phyloP scores from a whole-genome alignment of 2,888 invertebrate genomes.

The Drosophila pegasa region DNA sequence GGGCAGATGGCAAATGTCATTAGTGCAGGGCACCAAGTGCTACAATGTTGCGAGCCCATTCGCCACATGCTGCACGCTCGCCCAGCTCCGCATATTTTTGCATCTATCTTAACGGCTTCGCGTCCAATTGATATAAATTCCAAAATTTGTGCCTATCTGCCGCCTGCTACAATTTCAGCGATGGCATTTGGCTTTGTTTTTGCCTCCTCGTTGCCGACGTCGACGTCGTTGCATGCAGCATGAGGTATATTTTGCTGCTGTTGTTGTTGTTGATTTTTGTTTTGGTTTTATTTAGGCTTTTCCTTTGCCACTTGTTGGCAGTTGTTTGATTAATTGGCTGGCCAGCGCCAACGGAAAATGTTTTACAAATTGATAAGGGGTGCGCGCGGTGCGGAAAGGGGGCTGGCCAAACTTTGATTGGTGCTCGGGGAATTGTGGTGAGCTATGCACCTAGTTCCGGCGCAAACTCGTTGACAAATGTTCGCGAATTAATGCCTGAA shows the following conservation, averaged over 20 bases:
- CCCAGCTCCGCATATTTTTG: conserved; percentile 34
- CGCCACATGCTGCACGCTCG: conserved; percentile 32
- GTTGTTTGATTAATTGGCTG: conserved; percentile 70
- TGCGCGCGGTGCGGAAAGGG: too few species aligned
- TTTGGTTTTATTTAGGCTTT: conserved; percentile 36
- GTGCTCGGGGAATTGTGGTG: conserved; percentile 2
- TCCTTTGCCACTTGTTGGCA: conserved; percentile 57
- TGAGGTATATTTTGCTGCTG: conserved; percentile 29
- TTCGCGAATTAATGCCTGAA: conserved; percentile 26
- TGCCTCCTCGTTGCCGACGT: conserved; percentile 19
- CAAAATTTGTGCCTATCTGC: conserved; percentile 46
- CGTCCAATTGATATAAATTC: conserved; percentile 56
- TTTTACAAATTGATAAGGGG: conserved; percentile 45
- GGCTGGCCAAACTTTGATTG: neutral
- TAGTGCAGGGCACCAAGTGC: conserved; percentile 54
- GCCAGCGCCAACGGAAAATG: conserved; percentile 56
- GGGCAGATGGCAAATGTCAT: conserved; percentile 60
- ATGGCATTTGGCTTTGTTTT: conserved; percentile 42
- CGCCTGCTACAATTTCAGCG: conserved; percentile 40
- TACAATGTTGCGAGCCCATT: conserved; percentile 50
- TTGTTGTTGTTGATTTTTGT: neutral
- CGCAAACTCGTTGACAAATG: conserved; percentile 53
- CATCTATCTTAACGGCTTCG: conserved; percentile 47
- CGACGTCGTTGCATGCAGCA: conserved; percentile 34
- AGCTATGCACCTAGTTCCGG: conserved; percentile 40